Evolutionary conservation across 2,113 vertebrate genomes (phyloP).

Genomic region (Bubo blakistoni): DNA sequence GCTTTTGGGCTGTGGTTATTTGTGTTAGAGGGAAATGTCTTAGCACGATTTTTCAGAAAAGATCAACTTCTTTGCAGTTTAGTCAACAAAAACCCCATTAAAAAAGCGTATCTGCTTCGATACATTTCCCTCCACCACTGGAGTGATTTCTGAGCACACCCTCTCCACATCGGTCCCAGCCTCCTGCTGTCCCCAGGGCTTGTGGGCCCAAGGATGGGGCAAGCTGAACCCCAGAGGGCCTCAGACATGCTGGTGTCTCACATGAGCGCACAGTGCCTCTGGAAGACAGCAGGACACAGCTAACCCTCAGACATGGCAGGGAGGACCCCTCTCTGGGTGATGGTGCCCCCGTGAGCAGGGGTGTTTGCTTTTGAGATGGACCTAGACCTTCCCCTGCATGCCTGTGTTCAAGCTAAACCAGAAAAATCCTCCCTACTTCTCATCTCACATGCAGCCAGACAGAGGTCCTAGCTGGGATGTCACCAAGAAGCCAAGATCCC

Average conservation of each 20-base stretch:
- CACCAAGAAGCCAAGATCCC: not conserved
- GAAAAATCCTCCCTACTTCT: not conserved
- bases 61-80: not conserved
- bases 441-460: not conserved
- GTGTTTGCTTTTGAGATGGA: not conserved
- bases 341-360: not conserved
- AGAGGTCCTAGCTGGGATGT: not conserved
- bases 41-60: not conserved
- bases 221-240: not conserved
- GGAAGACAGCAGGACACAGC: not conserved
- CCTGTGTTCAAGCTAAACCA: not conserved
- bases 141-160: rapidly evolving
- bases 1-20: not conserved
- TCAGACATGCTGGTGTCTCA: not conserved
- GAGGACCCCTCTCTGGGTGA: not conserved
- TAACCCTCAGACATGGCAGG: not conserved
- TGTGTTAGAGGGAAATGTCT: not conserved
- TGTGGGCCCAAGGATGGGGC: not conserved
- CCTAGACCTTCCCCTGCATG: not conserved
- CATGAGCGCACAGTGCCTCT: rapidly evolving
- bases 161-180: not conserved
- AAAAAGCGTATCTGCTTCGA: not conserved
- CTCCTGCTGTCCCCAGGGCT: not conserved
- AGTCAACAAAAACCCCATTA: not conserved
- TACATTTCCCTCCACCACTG: not conserved